Evolutionary conservation across 2,113 vertebrate species (phyloP).

Genomic region (cat (Felis catus)): DNA sequence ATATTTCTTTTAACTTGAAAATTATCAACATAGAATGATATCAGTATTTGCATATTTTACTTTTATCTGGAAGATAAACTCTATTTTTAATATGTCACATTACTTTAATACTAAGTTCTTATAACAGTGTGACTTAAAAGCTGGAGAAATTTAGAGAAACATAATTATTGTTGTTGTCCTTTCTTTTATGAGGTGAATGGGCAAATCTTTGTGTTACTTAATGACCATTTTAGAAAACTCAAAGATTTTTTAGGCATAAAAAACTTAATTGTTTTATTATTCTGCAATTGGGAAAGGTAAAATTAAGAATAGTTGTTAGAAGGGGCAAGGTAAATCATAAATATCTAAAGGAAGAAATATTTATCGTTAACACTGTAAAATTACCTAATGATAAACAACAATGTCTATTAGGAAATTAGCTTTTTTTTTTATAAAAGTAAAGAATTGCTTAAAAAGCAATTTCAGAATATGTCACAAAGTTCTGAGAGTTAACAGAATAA

Average conservation of each 20-base stretch:
- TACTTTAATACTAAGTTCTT: conserved; percentile 5
- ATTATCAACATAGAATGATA: neutral
- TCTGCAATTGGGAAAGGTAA: neutral
- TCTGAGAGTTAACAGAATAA: neutral
- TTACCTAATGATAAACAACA: neutral
- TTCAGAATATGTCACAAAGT: neutral
- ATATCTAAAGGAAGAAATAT: conserved; percentile 8
- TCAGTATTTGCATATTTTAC: neutral
- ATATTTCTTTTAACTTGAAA: conserved; percentile 33
- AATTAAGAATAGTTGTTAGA: neutral
- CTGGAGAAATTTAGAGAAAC: conserved; percentile 2
- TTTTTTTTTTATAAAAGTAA: conserved; percentile 35
- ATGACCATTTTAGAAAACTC: neutral
- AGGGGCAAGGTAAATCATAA: neutral
- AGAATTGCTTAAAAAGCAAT: neutral
- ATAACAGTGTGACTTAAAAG: neutral
- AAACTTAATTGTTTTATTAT: conserved; percentile 32
- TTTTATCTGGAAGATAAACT: neutral
- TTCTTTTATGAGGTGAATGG: conserved; percentile 2
- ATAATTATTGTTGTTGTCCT: neutral
- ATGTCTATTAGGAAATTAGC: neutral
- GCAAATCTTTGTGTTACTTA: conserved; percentile 1
- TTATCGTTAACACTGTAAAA: conserved; percentile 28
- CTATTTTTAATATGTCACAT: neutral
- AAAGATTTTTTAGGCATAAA: neutral